Base-by-base conservation (phyloP, 2,888 invertebrate genomes). In the Melinaea menophilus region DNA sequence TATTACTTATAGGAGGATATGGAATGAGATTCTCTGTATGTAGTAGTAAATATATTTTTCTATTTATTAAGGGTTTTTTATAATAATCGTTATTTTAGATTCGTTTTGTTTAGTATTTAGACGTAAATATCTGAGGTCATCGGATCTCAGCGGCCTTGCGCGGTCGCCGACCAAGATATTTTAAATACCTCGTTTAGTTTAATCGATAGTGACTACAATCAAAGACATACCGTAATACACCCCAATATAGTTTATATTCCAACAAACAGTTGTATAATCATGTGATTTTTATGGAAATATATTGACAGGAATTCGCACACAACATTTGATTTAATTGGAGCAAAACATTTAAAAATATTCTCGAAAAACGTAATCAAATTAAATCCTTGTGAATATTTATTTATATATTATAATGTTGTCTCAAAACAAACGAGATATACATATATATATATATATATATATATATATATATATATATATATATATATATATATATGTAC, bases 101-200 rank as follows among this genome's bases (percentile, higher is more conserved):
- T 60, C 58, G 48, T 61, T 58, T 75, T 75, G 75, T 73, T 81
- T 78, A 70, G 67, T 73, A 70, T 65, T 75, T 78, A 73, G 74
- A 71, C 72, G 75, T 72, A 46, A 69, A 13, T 55, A 62, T 75
- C 77, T 85, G 86, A 90, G 90, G 90, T 90, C 89, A 85, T 90
- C 86, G 85, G 73, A 80, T 83, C 83, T 79, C 71, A 71, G 78
- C 85, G 90, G 88, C 90, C 90, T 90, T 90, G 90, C 81, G 77
- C 85, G 88, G 90, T 87, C 90, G 84, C 85, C 85, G 88, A 83
- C 85, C 88, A 86, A 76, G 74, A 82, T 80, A 86, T 86, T 85
- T 82, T 65, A 69, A 76, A 76, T 71, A 71, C 67, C 73, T 71
- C 67, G 71, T 74, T 71, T 78, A 62, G 65, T 68, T 63, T 63